Base-by-base conservation (phyloP, 2,113 vertebrate species). In the Zapus hudsonius region DNA sequence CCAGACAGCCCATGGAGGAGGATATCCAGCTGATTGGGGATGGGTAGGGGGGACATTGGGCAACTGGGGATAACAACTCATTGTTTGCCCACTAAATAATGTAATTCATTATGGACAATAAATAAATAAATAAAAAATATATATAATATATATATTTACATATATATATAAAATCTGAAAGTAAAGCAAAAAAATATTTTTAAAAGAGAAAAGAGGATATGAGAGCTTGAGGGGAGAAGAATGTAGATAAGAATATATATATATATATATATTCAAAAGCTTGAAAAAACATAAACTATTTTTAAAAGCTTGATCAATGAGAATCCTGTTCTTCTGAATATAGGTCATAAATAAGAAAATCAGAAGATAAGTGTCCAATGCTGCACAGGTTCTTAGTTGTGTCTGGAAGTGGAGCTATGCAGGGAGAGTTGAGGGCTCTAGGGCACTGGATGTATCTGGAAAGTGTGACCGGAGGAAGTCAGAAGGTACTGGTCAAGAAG, bases 331-430 rank as follows among this genome's bases (percentile, higher is more conserved):
- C 57, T 2, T 83, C 19, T 74, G 57, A 59, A 66, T 33, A 1
- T 63, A 29, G 55, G 8, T 31, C 19, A 66, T 79, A 47, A 76
- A 79, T 52, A 16, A 82, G 70, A 33, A 79, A 52, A 31, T 23
- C 13, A 52, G 8, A 11, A 12, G 69, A 27, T 66, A 74, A 23
- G 2, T 78, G 9, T 44, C 73, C 9, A 27, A 29, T 29, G 3
- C 0, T 19, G 0, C 7, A 0, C 7, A 31, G 11, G 38, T 52
- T 81, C 27, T 66, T 25, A 25, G 12, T 38, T 55, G 17, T 0
- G 0, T 40, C 9, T 27, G 69, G 55, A n/a, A 3, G 27, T 52
- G 47, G 20, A 31, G 36, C n/a, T 40, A 1, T 22, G 25, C 8
- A 15, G 22, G 33, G 44, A 78, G 13, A 3, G 20, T 23, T 5